Percentiles rank a stretch among this genome's conserved stretches.
Evolutionary conservation across 2,888 invertebrate species (phyloP).

Genomic region (Crocallis elinguaria): DNA sequence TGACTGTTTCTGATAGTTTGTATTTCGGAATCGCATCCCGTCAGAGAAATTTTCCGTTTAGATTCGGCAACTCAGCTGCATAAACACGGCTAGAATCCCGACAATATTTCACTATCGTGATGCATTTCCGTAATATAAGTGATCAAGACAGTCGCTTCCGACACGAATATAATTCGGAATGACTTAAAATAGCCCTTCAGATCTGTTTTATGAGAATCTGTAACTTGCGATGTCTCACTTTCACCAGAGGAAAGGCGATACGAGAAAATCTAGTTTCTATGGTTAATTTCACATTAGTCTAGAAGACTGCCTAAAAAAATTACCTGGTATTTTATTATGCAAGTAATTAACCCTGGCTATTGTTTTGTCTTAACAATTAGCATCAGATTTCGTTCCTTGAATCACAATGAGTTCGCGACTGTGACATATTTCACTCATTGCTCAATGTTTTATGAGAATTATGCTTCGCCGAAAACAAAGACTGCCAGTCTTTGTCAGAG

Average conservation of each 20-base stretch:
- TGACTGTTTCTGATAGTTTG: no score
- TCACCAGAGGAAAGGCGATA: background rate
- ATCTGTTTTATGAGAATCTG: no score
- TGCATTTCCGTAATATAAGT: no score
- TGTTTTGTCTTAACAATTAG: slow-evolving; percentile 45
- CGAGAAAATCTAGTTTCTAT: background rate
- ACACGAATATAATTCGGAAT: no score
- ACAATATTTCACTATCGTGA: no score
- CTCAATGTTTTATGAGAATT: slow-evolving; percentile 46
- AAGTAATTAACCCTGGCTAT: slow-evolving; percentile 40
- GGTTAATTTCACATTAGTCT: slow-evolving; percentile 1
- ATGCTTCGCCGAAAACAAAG: slow-evolving; percentile 8
- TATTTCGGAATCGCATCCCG: no score
- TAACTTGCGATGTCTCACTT: background rate
- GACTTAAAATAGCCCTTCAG: no score
- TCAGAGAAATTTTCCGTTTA: no score
- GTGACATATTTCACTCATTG: slow-evolving; percentile 49
- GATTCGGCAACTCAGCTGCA: no score
- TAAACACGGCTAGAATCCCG: no score
- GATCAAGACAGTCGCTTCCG: no score
- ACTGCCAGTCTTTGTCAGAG: background rate
- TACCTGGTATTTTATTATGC: slow-evolving; percentile 32
- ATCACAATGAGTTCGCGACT: slow-evolving; percentile 51
- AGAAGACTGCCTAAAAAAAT: slow-evolving; percentile 19
- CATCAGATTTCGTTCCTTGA: slow-evolving; percentile 43